Percentiles rank a stretch among this genome's conserved stretches.
phyloP scores from a whole-genome alignment of 2,888 invertebrate species.

The Branchellion lobata region DNA sequence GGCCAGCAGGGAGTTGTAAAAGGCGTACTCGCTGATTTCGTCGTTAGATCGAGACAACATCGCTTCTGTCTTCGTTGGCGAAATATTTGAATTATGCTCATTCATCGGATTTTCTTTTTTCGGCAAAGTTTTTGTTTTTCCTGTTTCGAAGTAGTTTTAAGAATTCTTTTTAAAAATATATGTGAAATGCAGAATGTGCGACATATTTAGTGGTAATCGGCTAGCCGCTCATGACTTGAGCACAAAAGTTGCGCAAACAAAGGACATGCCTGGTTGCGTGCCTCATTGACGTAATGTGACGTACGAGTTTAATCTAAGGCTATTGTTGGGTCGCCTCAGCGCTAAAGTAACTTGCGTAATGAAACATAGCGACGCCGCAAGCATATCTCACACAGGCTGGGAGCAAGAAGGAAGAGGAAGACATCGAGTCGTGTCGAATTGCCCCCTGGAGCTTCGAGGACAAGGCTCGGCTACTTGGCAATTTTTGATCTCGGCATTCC shows the following conservation, averaged over 20 bases:
- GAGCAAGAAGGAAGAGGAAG: conserved; percentile 9
- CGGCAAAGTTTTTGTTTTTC: background rate
- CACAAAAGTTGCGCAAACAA: background rate
- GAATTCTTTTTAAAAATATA: background rate
- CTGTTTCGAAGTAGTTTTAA: background rate
- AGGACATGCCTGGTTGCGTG: background rate
- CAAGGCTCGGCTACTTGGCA: conserved; percentile 16
- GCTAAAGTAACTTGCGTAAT: background rate
- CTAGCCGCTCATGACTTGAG: background rate
- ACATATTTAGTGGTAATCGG: background rate
- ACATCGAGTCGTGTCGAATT: conserved; percentile 39
- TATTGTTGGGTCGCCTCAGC: background rate
- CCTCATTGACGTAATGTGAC: conserved; percentile 20
- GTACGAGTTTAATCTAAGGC: background rate
- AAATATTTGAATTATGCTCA: background rate
- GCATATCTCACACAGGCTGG: background rate
- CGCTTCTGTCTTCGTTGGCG: conserved; percentile 61
- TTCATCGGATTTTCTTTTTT: background rate
- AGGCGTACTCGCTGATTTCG: conserved; percentile 31
- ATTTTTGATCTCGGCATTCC: conserved; percentile 32
- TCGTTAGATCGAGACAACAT: conserved; percentile 63
- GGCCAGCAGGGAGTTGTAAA: conserved; percentile 28
- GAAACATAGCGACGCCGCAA: background rate
- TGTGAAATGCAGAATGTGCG: background rate
- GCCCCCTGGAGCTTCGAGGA: conserved; percentile 31